A percentile compares a stretch with the other conserved stretches of the same genome.
These are phyloP conservation scores for Physella acuta DNA, from an alignment of 1,140 invertebrate genomes.

Conservation along the genomic window DNA sequence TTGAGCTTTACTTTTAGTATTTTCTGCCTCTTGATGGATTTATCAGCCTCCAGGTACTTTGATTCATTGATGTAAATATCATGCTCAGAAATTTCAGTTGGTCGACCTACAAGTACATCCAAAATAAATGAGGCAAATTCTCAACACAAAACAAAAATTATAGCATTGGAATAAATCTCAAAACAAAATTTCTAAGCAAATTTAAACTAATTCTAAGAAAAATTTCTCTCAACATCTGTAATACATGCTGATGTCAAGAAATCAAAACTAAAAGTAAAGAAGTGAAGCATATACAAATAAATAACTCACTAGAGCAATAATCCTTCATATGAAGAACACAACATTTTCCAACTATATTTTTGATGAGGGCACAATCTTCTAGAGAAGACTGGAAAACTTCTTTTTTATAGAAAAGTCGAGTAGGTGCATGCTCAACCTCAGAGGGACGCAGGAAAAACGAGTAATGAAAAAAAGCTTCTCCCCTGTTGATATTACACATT, in stretches of 20 bases:
- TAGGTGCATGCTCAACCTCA: constrained; percentile 76
- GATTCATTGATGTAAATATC: constrained; percentile 94
- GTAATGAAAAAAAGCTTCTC: constrained; percentile 85
- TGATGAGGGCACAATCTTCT: constrained; percentile 85
- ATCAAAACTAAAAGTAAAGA: too few species aligned
- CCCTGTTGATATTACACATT: constrained; percentile 44
- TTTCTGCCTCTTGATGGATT: constrained; percentile 66
- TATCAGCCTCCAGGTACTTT: constrained; percentile 85
- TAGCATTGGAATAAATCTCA: too few species aligned
- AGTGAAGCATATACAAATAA: neutral
- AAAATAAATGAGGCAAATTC: too few species aligned
- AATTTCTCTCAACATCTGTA: too few species aligned
- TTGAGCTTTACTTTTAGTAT: constrained; percentile 64
- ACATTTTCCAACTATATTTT: constrained; percentile 88
- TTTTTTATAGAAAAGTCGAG: constrained; percentile 86
- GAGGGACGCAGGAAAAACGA: constrained; percentile 87
- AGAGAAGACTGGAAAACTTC: constrained; percentile 90
- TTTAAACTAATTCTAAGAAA: too few species aligned
- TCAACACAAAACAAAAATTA: too few species aligned
- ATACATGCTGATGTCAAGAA: too few species aligned
- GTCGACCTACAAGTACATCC: constrained; percentile 70
- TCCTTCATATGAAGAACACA: constrained; percentile 87
- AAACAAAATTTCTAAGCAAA: too few species aligned
- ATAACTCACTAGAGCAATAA: constrained; percentile 76
- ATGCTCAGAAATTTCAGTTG: constrained; percentile 88